phyloP scores from a whole-genome alignment of 2,113 vertebrate genomes.

The Melanostigma gelatinosum region DNA sequence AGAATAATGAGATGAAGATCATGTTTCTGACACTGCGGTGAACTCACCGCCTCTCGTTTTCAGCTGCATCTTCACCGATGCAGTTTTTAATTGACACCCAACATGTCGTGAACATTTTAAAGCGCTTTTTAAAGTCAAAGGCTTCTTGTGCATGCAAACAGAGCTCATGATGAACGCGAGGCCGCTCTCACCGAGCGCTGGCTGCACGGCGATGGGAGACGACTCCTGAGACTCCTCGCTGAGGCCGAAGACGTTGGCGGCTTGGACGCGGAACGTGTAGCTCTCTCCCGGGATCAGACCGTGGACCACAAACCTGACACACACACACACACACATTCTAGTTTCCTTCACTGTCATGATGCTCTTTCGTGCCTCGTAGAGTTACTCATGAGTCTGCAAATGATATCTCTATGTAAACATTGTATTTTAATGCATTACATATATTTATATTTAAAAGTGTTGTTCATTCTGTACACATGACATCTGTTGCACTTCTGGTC shows the following conservation, averaged over 20 bases:
- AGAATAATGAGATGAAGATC: slow-evolving; percentile 34
- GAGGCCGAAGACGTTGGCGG: slow-evolving; percentile 89
- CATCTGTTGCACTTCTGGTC: too few species aligned
- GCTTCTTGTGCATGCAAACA: background rate
- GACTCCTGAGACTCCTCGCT: slow-evolving; percentile 97
- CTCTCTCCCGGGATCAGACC: slow-evolving; percentile 90
- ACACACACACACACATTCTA: background rate
- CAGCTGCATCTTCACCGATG: background rate
- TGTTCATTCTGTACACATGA: too few species aligned
- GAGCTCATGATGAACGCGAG: background rate
- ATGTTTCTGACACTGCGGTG: background rate
- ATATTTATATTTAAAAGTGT: background rate
- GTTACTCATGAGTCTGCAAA: background rate
- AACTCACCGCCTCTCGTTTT: background rate
- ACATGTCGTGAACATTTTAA: background rate
- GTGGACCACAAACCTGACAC: slow-evolving; percentile 92
- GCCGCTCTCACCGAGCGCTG: slow-evolving; percentile 88
- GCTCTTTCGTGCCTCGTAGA: background rate
- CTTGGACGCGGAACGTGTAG: slow-evolving; percentile 95
- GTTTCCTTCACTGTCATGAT: background rate
- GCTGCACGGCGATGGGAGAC: slow-evolving; percentile 88
- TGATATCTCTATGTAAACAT: background rate
- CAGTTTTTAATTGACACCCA: too few species aligned
- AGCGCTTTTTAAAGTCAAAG: background rate
- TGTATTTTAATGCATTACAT: too few species aligned